phyloP scores from a whole-genome alignment of 2,113 vertebrate species.

The Lepisosteus osseus region DNA sequence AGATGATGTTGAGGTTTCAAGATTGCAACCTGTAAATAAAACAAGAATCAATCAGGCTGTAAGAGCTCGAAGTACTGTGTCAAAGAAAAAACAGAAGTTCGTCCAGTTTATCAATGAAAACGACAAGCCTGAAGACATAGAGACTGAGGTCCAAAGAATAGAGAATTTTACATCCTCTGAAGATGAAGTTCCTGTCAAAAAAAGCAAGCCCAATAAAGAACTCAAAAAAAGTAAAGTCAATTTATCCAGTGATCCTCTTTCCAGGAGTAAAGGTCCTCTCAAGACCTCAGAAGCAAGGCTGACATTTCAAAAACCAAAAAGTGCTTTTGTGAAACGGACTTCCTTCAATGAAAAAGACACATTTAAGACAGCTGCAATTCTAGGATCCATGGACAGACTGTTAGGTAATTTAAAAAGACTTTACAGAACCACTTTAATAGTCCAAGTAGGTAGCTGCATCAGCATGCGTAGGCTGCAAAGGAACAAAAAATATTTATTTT shows the following conservation, averaged over 20 bases:
- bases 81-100: not conserved
- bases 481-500: too few species aligned
- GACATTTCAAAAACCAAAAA: too few species aligned
- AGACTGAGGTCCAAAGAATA: conserved; percentile 53
- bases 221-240: conserved; percentile 29
- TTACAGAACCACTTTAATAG: too few species aligned
- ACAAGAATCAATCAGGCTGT: not conserved
- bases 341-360: conserved; percentile 14
- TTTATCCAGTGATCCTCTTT: conserved; percentile 27
- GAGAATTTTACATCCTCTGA: conserved; percentile 78
- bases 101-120: not conserved
- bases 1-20: conserved; percentile 72
- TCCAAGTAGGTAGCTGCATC: too few species aligned
- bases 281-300: too few species aligned
- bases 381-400: conserved; percentile 53
- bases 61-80: not conserved
- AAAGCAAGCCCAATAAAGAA: conserved; percentile 27
- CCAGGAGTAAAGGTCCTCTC: conserved; percentile 9
- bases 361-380: not conserved
- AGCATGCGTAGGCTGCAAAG: too few species aligned
- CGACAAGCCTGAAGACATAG: conserved; percentile 18
- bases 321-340: not conserved
- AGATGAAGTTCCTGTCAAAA: conserved; percentile 57
- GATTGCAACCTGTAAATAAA: conserved; percentile 23
- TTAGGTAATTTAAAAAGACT: conserved; percentile 61